Evolutionary conservation across 2,797 vertebrate genomes (phyloP).

Genomic region (Cynodonichthys magdalenae): DNA sequence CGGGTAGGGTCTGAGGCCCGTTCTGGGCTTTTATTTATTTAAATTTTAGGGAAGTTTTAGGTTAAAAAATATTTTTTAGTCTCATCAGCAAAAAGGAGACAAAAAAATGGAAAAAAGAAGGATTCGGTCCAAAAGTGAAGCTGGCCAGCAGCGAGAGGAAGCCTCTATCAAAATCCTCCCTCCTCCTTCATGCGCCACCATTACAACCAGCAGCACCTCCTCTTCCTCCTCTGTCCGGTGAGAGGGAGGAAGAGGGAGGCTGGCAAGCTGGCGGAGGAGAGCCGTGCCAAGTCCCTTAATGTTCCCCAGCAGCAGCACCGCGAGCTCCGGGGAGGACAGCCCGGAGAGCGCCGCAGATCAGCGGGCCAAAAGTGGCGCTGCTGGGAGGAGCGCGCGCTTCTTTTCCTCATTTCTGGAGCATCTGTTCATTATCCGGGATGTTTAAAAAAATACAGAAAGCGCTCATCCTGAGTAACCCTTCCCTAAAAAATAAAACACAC

Average conservation of each 20-base stretch:
- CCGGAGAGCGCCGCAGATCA: conserved; percentile 75
- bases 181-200: conserved; percentile 5
- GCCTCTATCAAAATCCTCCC: conserved; percentile 77
- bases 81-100: conserved; percentile 60
- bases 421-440: conserved; percentile 87
- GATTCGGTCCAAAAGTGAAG: conserved; percentile 43
- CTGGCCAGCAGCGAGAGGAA: conserved; percentile 58
- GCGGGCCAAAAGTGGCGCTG: conserved; percentile 80
- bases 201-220: conserved; percentile 22
- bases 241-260: conserved; percentile 59
- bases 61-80: conserved; percentile 44
- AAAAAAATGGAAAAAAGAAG: no score
- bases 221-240: conserved; percentile 50
- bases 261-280: conserved; percentile 69
- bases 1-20: conserved; percentile 6
- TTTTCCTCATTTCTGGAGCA: conserved; percentile 87
- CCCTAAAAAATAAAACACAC: conserved; percentile 17
- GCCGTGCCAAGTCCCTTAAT: conserved; percentile 83
- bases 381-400: conserved; percentile 87
- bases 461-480: conserved; percentile 66
- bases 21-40: background rate
- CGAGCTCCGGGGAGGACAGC: conserved; percentile 80
- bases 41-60: conserved; percentile 30
- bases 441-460: conserved; percentile 81
- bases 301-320: conserved; percentile 79